These are phyloP conservation scores for Nannoperca australis DNA, from an alignment of 2,797 vertebrate species.

Conservation along the genomic window DNA sequence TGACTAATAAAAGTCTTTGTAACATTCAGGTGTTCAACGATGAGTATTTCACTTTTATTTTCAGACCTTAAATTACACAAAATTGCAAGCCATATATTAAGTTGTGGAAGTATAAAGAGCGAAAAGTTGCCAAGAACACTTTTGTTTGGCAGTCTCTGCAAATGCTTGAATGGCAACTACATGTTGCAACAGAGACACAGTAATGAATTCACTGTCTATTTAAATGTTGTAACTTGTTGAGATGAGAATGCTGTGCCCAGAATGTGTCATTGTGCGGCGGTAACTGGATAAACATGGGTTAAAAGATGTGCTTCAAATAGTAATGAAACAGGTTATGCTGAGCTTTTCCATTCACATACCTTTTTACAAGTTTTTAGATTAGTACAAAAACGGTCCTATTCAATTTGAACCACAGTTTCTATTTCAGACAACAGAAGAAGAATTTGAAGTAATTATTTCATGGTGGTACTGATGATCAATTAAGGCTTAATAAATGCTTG, in stretches of 20 bases:
- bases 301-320: conserved; percentile 21
- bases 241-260: conserved; percentile 6
- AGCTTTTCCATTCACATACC: neutral
- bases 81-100: neutral
- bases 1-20: neutral
- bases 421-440: neutral
- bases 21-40: neutral
- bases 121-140: neutral
- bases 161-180: neutral
- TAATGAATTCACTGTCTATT: conserved; percentile 27
- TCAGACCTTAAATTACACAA: neutral
- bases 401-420: neutral
- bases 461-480: neutral
- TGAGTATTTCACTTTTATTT: neutral
- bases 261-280: conserved; percentile 7
- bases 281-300: conserved; percentile 31
- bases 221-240: conserved; percentile 25
- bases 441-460: conserved; percentile 2
- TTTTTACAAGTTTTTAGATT: neutral
- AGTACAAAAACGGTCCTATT: neutral
- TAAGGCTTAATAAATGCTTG: neutral
- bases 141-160: conserved; percentile 1
- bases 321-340: conserved; percentile 11
- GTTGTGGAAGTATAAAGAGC: neutral
- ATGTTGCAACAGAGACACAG: conserved; percentile 7